Base-by-base conservation (phyloP, 2,888 invertebrate genomes). In the Amblyteles armatorius region DNA sequence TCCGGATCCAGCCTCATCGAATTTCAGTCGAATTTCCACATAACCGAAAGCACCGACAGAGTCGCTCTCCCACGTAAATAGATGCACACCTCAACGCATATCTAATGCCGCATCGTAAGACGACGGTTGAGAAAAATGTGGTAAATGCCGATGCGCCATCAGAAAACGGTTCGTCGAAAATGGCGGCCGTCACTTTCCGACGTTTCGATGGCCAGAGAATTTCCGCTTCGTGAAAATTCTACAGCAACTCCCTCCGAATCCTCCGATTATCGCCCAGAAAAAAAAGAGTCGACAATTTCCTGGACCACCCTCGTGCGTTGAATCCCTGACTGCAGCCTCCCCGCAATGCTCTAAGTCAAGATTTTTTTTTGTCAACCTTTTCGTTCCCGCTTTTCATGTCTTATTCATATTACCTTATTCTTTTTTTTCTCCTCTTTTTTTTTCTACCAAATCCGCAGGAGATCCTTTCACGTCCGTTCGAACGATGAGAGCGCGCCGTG, bases 401-500 rank as follows among this genome's bases (percentile, higher is more conserved):
- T 57, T n/a, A 57, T 22, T 57, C 22, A 57, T 26, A 26, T 57
- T 4, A 11, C 57, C 22, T 22, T 57, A 57, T 57, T 57, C 3
- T 48, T 48, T 48, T 44, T 44, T 40, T 52, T 52, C 16, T 52
- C 52, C 2, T n/a, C 5, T 55, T 55, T 55, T 44, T 48, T 63
- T 48, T 48, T n/a, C 1, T 26, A 9, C 36, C 13, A 19, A 40
- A 40, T 67, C 19, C 67, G 67, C 67, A 9, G 55, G 67, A 19
- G 65, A 65, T 36, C 65, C 40, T 19, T 67, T 40, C 36, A 16
- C 36, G n/a, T 19, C 13, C 50, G 50, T 65, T 69, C 55, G 55
- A 55, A 69, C 44, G 57, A 57, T 60, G 67, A 67, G 73, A 67
- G 79, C 44, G 44, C 36, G 13, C 60, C 22, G 78, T 36, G 73